Conservation (phyloP, 2,888 invertebrate genomes). For the Hydroisotoma schaefferi region DNA sequence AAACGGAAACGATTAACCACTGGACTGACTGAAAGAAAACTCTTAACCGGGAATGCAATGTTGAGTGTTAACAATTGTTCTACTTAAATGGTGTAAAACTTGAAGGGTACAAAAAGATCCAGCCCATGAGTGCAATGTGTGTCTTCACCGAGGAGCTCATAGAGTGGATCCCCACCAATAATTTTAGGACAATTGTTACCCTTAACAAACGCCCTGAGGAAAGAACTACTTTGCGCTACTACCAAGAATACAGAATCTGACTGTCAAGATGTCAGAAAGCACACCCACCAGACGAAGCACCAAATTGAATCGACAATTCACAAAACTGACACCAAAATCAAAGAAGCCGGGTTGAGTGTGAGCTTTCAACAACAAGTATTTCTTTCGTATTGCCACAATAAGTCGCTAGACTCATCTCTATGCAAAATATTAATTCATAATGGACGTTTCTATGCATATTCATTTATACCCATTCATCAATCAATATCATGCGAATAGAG, state of each 20-base stretch:
- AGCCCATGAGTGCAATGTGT: conserved; percentile 48
- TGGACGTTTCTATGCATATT: not conserved
- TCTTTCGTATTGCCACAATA: not conserved
- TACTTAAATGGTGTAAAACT: not conserved
- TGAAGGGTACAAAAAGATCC: conserved; percentile 30
- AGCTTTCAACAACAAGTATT: not conserved
- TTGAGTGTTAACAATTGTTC: conserved; percentile 13
- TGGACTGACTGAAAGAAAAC: not conserved
- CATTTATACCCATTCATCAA: not conserved
- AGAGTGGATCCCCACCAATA: conserved; percentile 4
- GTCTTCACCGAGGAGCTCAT: conserved; percentile 37
- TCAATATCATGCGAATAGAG: conserved; percentile 3
- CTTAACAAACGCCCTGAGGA: not conserved
- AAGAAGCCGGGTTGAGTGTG: conserved; percentile 1
- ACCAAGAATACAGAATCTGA: too few species aligned
- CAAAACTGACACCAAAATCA: not conserved
- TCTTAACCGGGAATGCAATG: conserved; percentile 19
- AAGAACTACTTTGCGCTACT: not conserved
- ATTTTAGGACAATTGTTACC: not conserved
- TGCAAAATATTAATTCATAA: not conserved
- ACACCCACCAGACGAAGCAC: conserved; percentile 5
- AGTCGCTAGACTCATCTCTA: not conserved
- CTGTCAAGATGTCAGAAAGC: not conserved
- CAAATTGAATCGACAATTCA: not conserved
- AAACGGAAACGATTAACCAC: conserved; percentile 9